A percentile compares a stretch with the other conserved stretches of the same genome.
Evolutionary conservation across 2,888 invertebrate genomes (phyloP).

Genomic region (Agriopis aurantiaria): DNA sequence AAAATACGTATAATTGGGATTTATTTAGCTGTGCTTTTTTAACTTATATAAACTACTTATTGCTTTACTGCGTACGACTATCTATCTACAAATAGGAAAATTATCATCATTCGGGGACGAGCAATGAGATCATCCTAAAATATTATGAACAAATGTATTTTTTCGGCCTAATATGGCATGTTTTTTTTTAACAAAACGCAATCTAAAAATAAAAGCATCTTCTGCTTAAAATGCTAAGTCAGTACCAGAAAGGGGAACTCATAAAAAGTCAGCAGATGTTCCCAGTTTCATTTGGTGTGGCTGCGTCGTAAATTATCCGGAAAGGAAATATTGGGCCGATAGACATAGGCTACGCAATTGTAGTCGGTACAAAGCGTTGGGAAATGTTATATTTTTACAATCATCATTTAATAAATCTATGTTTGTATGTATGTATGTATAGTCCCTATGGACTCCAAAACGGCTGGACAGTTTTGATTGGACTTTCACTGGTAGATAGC

Average conservation of each 20-base stretch:
- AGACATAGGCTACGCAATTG: slow-evolving; percentile 2
- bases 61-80: too few relatives aligned
- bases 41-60: too few relatives aligned
- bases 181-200: not conserved
- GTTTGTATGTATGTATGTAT: too few relatives aligned
- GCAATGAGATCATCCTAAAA: too few relatives aligned
- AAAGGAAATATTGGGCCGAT: slow-evolving; percentile 29
- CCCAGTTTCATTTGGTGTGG: slow-evolving; percentile 30
- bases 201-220: slow-evolving; percentile 26
- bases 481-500: too few relatives aligned
- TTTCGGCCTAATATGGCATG: not conserved
- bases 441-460: too few relatives aligned
- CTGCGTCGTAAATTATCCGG: slow-evolving; percentile 36
- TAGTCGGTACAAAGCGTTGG: slow-evolving; percentile 1
- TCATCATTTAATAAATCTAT: too few relatives aligned
- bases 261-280: slow-evolving; percentile 43
- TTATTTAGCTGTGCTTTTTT: too few relatives aligned
- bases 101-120: too few relatives aligned
- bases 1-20: too few relatives aligned
- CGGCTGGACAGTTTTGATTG: too few relatives aligned
- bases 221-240: slow-evolving; percentile 40
- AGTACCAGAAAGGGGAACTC: slow-evolving; percentile 33
- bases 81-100: too few relatives aligned
- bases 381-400: not conserved
- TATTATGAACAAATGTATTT: not conserved